These are phyloP conservation scores for Lutraria rhynchaena DNA, from an alignment of 1,140 invertebrate genomes.

Conservation along the genomic window DNA sequence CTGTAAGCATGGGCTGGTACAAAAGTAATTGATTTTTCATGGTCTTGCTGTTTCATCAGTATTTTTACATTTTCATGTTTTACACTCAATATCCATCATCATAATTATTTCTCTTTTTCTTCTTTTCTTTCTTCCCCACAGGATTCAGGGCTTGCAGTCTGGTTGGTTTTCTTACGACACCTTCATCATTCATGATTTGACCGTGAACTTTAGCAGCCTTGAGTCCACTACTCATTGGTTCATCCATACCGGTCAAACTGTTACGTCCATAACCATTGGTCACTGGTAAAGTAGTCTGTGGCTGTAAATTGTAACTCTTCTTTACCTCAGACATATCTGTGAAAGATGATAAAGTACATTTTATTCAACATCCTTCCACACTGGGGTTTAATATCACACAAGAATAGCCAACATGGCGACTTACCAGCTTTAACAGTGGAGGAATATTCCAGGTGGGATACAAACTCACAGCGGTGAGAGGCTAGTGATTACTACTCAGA, in stretches of 20 bases:
- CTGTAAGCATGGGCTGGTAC: no score
- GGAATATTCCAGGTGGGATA: no score
- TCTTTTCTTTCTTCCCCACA: slow-evolving; percentile 66
- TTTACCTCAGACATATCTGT: slow-evolving; percentile 64
- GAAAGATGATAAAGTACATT: no score
- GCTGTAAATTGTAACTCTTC: slow-evolving; percentile 56
- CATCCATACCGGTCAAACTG: slow-evolving; percentile 43
- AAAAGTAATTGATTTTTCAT: no score
- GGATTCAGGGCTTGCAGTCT: slow-evolving; percentile 77
- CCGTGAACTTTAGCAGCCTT: slow-evolving; percentile 74
- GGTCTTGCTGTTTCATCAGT: no score
- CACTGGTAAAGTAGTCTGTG: slow-evolving; percentile 15
- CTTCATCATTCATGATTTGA: slow-evolving; percentile 67
- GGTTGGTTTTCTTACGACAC: slow-evolving; percentile 69
- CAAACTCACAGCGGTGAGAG: no score
- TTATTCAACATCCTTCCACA: no score
- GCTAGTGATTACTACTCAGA: no score
- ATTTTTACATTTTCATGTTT: not conserved
- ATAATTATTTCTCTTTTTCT: slow-evolving; percentile 65
- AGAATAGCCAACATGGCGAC: no score
- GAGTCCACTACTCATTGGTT: slow-evolving; percentile 62
- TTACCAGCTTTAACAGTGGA: no score
- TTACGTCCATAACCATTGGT: slow-evolving; percentile 48
- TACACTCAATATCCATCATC: slow-evolving; percentile 41
- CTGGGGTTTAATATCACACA: no score